Evolutionary conservation across 2,888 invertebrate genomes (phyloP), one percentile per base, ranked within the genome.

Genomic region (Lampropteryx suffumata): DNA sequence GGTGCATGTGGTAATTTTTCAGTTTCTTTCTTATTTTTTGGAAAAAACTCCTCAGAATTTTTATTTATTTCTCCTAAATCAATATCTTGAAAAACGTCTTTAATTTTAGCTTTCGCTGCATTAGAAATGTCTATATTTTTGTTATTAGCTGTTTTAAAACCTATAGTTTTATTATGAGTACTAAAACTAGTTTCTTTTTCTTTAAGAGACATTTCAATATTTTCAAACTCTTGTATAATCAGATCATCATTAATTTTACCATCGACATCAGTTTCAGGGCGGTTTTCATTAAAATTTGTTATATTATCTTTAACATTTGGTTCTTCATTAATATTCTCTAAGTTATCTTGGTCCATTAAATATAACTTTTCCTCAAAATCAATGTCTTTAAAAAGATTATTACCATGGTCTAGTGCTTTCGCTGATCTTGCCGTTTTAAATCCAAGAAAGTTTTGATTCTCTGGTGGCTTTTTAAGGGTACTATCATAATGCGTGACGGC

Each of bases 361-460:
- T 48, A 32, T 21, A 21, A 3, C 7, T 45, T 42, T 14, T 64
- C 51, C 30, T 58, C 50, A 10, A 65, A 34, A 35, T 70, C 55
- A 40, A 71, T 64, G 61, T 73, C 67, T 54, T 65, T 57, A 17
- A 72, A 72, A 14, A 81, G 49, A 28, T 61, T 62, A 59, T 69
- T 70, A 17, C 69, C 65, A 51, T 53, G 64, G 1, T 54, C 50
- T 12, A 69, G 40, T 6, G 77, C 69, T 47, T 62, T 59, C 13
- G 73, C 67, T 13, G 78, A 76, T 5, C 74, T 79, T 3, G 83
- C 84, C 27, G 81, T 78, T 50, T 64, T 67, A 60, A 87, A 86
- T 36, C 83, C 85, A 26, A 62, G 50, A 12, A 56, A 61, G 27
- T 48, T 50, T 41, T 57, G 46, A n/a, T 52, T 59, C 9, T 56